These are phyloP conservation scores for Drosophila putrida DNA, from an alignment of 2,888 invertebrate species.

Conservation along the genomic window DNA sequence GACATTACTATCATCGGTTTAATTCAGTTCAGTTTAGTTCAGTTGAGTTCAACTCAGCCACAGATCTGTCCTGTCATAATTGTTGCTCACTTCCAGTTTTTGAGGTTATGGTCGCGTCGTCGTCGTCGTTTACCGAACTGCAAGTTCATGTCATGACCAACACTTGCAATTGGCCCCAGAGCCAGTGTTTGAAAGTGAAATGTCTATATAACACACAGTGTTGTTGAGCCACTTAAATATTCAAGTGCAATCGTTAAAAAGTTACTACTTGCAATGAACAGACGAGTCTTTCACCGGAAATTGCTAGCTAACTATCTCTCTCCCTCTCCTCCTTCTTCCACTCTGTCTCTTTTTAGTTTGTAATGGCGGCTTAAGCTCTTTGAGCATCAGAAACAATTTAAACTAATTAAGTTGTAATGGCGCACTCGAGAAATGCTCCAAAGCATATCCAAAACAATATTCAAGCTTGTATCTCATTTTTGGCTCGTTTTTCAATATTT, in stretches of 20 bases:
- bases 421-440: conserved; percentile 69
- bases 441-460: conserved; percentile 46
- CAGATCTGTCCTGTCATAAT: conserved; percentile 79
- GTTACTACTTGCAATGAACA: conserved; percentile 12
- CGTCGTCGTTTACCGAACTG: conserved; percentile 39
- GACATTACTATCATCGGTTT: conserved; percentile 71
- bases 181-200: conserved; percentile 59
- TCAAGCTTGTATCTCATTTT: conserved; percentile 50
- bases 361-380: conserved; percentile 59
- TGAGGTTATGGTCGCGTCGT: conserved; percentile 41
- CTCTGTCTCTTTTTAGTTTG: not conserved
- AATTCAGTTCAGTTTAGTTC: conserved; percentile 2
- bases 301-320: conserved; percentile 12
- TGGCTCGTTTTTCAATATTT: conserved; percentile 12
- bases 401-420: conserved; percentile 81
- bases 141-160: conserved; percentile 54
- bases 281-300: conserved; percentile 72
- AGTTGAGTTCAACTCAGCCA: conserved; percentile 4
- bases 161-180: conserved; percentile 26
- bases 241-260: conserved; percentile 38
- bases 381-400: conserved; percentile 76
- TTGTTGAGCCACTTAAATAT: conserved; percentile 35
- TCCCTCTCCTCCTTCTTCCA: not conserved
- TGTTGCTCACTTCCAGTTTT: conserved; percentile 58
- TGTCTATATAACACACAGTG: conserved; percentile 8